Evolutionary conservation across 2,888 invertebrate species (phyloP), one percentile per base, ranked within the genome.

Genomic region (Deilephila elpenor): DNA sequence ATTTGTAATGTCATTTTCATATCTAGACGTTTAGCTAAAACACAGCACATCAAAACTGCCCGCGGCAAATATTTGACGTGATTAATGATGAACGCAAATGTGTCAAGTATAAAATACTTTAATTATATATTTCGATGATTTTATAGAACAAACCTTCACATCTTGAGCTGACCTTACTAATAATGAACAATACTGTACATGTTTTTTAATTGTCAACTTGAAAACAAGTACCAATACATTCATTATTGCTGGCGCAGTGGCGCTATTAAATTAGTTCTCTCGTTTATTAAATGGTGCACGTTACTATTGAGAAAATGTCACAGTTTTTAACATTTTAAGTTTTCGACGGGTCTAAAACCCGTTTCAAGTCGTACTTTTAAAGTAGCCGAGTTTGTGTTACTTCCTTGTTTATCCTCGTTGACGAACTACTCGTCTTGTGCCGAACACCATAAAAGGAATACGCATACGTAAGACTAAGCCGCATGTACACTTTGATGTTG

Each of bases 251-350:
- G 62, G 37, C 62, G 20, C 64, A 3, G n/a, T 64, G 62, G 37
- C 62, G 20, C 64, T 44, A 67, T 67, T 67, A 51, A 59, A 72
- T 44, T 44, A 51, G 67, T 77, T 76, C 73, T 74, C 72, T 71
- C 74, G 5, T 44, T 59, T 14, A 44, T 67, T 72, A 74, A 74
- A 44, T 51, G 37, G 73, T 51, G 72, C 51, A 67, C 67, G 67
- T 61, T 62, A 72, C 72, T 73, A 71, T 71, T 72, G 77, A 78
- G 77, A 79, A 81, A 84, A 86, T 84, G 84, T 81, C 82, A 79
- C 77, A 71, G 79, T 77, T 77, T 79, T 79, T 80, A 84, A 82
- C 79, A 81, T 85, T n/a, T 84, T 82, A 79, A 77, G 75, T 77
- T 76, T 76, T 81, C 75, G 75, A 78, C 76, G 77, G 81, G 79